Evolutionary conservation across 2,797 vertebrate genomes (phyloP).

Genomic region (Hafferia zeledoni): DNA sequence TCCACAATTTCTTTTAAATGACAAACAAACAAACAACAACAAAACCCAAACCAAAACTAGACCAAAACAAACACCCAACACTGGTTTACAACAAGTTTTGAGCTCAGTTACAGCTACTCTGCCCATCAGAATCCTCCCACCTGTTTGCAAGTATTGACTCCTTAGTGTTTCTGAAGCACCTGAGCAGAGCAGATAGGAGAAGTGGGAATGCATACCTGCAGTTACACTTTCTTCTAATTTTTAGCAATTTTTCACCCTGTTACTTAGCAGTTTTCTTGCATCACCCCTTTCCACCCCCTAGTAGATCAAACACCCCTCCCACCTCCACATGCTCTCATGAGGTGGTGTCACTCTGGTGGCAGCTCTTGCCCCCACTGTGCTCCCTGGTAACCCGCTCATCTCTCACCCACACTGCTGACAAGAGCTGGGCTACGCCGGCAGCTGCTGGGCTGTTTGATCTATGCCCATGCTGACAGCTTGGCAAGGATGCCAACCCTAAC

Average conservation of each 20-base stretch:
- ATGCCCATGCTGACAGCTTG: background rate
- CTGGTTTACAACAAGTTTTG: background rate
- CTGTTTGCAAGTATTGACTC: background rate
- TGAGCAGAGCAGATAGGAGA: background rate
- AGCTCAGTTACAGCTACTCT: background rate
- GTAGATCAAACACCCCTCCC: background rate
- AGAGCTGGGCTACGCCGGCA: fast-evolving
- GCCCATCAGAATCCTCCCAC: background rate
- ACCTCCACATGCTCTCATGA: background rate
- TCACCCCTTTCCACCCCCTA: background rate
- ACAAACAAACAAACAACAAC: no score
- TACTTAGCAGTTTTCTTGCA: background rate
- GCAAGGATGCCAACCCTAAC: background rate
- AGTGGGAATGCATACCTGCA: fast-evolving
- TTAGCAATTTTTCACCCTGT: background rate
- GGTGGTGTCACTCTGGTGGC: no score
- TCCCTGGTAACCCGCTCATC: background rate
- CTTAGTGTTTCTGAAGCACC: background rate
- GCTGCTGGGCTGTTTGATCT: background rate
- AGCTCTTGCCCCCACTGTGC: background rate
- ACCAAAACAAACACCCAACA: no score
- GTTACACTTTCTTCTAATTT: background rate
- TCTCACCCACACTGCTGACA: background rate
- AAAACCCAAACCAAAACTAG: no score
- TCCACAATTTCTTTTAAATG: background rate